Evolutionary conservation across 2,888 invertebrate genomes (phyloP), one percentile per base, ranked within the genome.

Genomic region (Octonoba sinensis): DNA sequence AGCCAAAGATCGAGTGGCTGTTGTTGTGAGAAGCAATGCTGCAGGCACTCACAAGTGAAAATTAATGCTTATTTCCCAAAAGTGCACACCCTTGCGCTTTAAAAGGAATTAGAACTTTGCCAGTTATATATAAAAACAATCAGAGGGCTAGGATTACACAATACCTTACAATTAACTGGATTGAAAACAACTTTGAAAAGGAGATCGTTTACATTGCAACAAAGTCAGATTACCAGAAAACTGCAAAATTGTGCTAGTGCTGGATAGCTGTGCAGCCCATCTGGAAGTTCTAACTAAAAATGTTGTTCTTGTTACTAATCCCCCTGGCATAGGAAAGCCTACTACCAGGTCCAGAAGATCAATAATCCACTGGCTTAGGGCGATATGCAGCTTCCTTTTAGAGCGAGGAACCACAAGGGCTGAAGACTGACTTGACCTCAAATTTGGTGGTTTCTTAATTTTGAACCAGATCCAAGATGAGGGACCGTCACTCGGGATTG

Each of bases 11-110:
- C 4, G 4, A 54, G 6, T 54, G 18, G 24, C 22, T 22, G 57
- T 57, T 20, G 22, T 57, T 57, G 57, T 57, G 20, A 22, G 57
- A 11, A 57, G 57, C n/a, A 57, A 57, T 57, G 22, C 22, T 11
- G 22, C 57, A 20, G 22, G 22, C 11, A 6, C 20, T n/a, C 57
- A 57, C 22, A 18, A 57, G n/a, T 57, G 22, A 22, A 3, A n/a
- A 57, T 11, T 57, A 20, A 20, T 57, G 20, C 22, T 54, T 54
- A 18, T n/a, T 57, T 3, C 22, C 11, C 8, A 57, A 57, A 57
- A 57, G 57, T 57, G 57, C 57, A 8, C 8, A 57, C 24, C 22
- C 57, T 20, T 15, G 57, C 24, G 15, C 57, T 57, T 6, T 57
- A 22, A 57, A 20, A 20, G 57, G 15, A 20, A 2, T 57, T 4